A percentile compares a stretch with the other conserved stretches of the same genome.
phyloP scores from a whole-genome alignment of 2,113 vertebrate species.

The Callorhinus ursinus region DNA sequence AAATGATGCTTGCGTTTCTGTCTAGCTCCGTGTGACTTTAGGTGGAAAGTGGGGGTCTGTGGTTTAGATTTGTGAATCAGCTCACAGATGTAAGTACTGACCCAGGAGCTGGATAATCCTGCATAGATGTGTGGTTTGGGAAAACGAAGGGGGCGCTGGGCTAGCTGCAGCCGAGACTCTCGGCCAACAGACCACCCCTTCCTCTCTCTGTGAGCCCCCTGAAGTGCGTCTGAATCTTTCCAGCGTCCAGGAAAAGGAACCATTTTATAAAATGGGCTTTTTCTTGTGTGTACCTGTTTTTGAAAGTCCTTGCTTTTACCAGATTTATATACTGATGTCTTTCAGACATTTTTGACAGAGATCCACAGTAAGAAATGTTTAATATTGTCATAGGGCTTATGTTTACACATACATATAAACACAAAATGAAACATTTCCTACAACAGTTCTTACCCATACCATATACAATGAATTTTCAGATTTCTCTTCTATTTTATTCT shows the following conservation, averaged over 20 bases:
- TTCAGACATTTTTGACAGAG: neutral
- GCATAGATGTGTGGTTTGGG: neutral
- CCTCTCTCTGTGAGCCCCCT: neutral
- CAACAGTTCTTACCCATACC: neutral
- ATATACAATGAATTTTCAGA: neutral
- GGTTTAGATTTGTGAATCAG: neutral
- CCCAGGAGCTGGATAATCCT: neutral
- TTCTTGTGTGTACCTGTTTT: neutral
- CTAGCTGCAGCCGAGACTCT: neutral
- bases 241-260: neutral
- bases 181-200: rapidly evolving
- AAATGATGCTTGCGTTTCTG: neutral
- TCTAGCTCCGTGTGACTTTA: neutral
- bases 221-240: neutral
- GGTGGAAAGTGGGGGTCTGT: neutral
- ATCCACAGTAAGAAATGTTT: neutral
- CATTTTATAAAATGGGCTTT: neutral
- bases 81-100: neutral
- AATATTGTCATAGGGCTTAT: neutral
- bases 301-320: neutral
- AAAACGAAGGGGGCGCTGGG: neutral
- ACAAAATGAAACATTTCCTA: neutral
- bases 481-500: neutral
- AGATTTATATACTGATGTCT: neutral
- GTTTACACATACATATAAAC: neutral